phyloP scores from a whole-genome alignment of 2,797 vertebrate genomes.

The Poeciliopsis paucimaculata region DNA sequence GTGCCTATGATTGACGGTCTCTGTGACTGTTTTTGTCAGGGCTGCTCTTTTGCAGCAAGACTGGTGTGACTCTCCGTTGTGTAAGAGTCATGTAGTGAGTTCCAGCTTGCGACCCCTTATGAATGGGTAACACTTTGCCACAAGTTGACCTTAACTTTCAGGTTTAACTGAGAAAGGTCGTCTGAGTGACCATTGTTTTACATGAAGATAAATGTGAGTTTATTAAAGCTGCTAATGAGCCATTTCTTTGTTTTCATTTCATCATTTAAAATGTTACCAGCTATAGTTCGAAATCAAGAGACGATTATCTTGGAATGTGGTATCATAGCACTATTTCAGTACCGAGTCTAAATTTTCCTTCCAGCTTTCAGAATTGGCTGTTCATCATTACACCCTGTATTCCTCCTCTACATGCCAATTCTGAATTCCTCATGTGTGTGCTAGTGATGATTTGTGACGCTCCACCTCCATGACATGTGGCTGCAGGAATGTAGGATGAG shows the following conservation, averaged over 20 bases:
- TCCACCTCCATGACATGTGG: conserved; percentile 48
- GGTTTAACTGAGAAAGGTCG: not conserved
- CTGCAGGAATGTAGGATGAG: conserved; percentile 30
- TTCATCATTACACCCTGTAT: not conserved
- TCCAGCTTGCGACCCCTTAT: conserved; percentile 1
- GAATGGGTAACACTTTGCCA: conserved; percentile 2
- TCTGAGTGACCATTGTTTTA: not conserved
- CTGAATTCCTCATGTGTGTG: conserved; percentile 61
- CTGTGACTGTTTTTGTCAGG: not conserved
- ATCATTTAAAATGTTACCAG: not conserved
- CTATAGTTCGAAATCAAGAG: not conserved
- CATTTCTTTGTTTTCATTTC: not conserved
- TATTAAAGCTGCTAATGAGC: not conserved
- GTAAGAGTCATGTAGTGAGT: conserved; percentile 1
- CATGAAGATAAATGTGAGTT: conserved; percentile 6
- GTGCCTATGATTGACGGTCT: not conserved
- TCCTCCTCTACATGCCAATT: conserved; percentile 25
- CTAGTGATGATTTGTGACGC: conserved; percentile 46
- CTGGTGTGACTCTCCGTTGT: not conserved
- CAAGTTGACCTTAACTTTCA: not conserved
- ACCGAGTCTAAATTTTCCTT: conserved; percentile 6
- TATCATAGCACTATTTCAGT: conserved; percentile 11
- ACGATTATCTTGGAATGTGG: not conserved
- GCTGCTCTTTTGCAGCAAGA: not conserved
- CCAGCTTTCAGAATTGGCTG: conserved; percentile 6